These are phyloP conservation scores for Tetramorium alpestre DNA, from an alignment of 1,140 invertebrate species.

Conservation along the genomic window DNA sequence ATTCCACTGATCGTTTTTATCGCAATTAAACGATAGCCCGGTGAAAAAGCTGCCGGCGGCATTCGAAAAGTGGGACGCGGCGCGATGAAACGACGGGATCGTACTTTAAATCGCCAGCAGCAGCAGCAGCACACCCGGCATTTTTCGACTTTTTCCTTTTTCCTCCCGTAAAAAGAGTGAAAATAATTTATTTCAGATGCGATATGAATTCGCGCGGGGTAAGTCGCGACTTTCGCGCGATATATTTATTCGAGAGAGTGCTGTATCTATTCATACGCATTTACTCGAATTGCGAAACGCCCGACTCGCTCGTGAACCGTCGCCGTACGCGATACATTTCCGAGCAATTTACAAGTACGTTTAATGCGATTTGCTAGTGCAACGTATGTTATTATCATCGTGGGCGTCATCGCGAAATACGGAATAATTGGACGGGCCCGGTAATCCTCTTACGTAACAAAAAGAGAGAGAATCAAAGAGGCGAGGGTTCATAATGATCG, in stretches of 20 bases:
- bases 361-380: slow-evolving; percentile 40
- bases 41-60: slow-evolving; percentile 25
- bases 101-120: slow-evolving; percentile 35
- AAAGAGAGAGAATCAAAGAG: slow-evolving; percentile 62
- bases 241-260: slow-evolving; percentile 7
- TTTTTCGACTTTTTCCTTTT: slow-evolving; percentile 30
- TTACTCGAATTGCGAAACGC: neutral
- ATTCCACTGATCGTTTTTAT: slow-evolving; percentile 52
- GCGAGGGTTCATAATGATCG: slow-evolving; percentile 58
- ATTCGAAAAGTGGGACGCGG: slow-evolving; percentile 20
- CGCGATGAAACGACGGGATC: slow-evolving; percentile 29
- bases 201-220: slow-evolving; percentile 10
- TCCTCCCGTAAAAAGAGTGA: neutral
- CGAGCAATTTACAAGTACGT: slow-evolving; percentile 25
- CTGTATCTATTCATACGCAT: neutral
- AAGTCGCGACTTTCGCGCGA: slow-evolving; percentile 13
- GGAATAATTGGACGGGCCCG: slow-evolving; percentile 62
- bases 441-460: slow-evolving; percentile 67
- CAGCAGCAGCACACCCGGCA: neutral
- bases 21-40: slow-evolving; percentile 47
- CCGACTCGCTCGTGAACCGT: neutral
- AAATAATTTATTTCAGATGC: slow-evolving; percentile 40
- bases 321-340: neutral
- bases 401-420: slow-evolving; percentile 28
- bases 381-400: neutral